A percentile compares a stretch with the other conserved stretches of the same genome.
These are phyloP conservation scores for Tipula helvola DNA, from an alignment of 2,888 invertebrate species.

Conservation along the genomic window DNA sequence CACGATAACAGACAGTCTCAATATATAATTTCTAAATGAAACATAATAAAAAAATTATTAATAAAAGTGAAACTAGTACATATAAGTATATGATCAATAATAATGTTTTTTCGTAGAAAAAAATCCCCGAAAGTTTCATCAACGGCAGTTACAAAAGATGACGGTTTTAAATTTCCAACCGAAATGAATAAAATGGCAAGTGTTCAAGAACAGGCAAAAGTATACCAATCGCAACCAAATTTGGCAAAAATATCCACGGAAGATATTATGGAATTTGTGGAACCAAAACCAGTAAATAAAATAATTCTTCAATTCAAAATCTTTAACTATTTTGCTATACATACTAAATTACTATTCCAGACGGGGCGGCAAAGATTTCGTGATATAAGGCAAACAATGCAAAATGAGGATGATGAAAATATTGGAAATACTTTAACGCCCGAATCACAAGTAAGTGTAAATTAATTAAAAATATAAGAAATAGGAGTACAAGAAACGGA, in stretches of 20 bases:
- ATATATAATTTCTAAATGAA: not conserved
- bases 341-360: constrained; percentile 20
- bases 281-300: constrained; percentile 31
- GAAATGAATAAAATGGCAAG: constrained; percentile 20
- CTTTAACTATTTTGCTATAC: not conserved
- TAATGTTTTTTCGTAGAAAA: constrained; percentile 15
- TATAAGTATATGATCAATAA: not conserved
- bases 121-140: constrained; percentile 16
- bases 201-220: not conserved
- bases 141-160: constrained; percentile 19
- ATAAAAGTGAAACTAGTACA: not conserved
- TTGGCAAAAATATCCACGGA: not conserved
- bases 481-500: too few species aligned
- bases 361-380: constrained; percentile 62
- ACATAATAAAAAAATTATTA: not conserved
- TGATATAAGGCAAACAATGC: constrained; percentile 73
- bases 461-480: not conserved
- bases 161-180: constrained; percentile 31
- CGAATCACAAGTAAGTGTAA: constrained; percentile 49
- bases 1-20: not conserved
- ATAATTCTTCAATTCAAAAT: constrained; percentile 17
- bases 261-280: constrained; percentile 21
- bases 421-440: constrained; percentile 54
- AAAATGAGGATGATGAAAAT: constrained; percentile 73
- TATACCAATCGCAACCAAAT: constrained; percentile 18